phyloP scores from a whole-genome alignment of 2,888 invertebrate genomes.

The Spisula subtruncata region DNA sequence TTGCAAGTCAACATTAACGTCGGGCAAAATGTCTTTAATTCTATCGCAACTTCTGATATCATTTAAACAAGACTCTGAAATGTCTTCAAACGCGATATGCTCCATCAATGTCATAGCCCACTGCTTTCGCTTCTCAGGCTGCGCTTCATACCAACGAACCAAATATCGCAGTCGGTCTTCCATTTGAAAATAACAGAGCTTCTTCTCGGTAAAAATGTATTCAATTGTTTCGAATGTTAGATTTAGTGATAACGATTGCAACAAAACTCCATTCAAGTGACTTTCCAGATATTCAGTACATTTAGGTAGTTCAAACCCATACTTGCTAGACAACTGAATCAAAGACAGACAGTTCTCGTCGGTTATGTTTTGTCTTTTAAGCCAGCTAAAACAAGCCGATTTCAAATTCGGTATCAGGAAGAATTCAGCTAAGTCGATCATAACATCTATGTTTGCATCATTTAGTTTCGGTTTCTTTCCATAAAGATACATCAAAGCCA shows the following conservation, averaged over 20 bases:
- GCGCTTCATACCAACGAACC: constrained; percentile 32
- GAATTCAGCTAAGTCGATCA: constrained; percentile 57
- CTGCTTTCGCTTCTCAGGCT: neutral
- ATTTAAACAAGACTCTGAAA: neutral
- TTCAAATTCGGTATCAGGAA: constrained; percentile 59
- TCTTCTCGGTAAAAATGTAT: constrained; percentile 38
- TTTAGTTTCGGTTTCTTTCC: constrained; percentile 54
- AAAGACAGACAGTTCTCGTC: constrained; percentile 41
- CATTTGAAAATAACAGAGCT: constrained; percentile 25
- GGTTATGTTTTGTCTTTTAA: neutral
- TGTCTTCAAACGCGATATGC: constrained; percentile 29
- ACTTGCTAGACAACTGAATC: constrained; percentile 44
- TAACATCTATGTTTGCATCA: constrained; percentile 34
- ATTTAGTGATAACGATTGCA: neutral
- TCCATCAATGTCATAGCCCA: constrained; percentile 3
- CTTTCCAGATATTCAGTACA: constrained; percentile 34
- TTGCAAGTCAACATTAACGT: neutral
- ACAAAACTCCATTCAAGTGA: constrained; percentile 33
- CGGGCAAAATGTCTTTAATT: neutral
- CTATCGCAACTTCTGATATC: neutral
- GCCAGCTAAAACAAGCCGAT: constrained; percentile 48
- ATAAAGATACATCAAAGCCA: constrained; percentile 54
- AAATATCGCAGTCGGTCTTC: constrained; percentile 37
- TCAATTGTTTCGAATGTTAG: constrained; percentile 46
- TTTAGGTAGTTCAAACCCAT: constrained; percentile 34